These are phyloP conservation scores for Magallana gigas DNA, from an alignment of 1,140 invertebrate species.

Conservation along the genomic window DNA sequence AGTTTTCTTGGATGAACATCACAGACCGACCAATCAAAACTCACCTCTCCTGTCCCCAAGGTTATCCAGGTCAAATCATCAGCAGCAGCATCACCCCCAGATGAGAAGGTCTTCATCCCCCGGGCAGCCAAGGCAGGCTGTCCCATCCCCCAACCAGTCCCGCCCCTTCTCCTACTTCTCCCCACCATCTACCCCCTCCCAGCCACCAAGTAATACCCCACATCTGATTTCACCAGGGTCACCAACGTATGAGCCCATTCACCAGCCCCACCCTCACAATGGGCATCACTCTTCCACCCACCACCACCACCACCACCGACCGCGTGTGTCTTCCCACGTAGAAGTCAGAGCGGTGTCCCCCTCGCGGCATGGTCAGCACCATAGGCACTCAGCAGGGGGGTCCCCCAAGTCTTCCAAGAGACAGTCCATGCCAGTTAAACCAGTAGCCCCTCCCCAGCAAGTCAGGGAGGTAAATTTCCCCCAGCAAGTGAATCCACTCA, in stretches of 20 bases:
- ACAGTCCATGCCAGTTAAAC: not conserved
- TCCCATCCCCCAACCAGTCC: slow-evolving; percentile 35
- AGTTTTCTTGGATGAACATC: slow-evolving; percentile 42
- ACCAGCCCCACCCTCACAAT: slow-evolving; percentile 19
- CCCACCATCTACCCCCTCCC: not conserved
- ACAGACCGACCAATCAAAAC: slow-evolving; percentile 8
- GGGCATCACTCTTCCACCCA: not conserved
- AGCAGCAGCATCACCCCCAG: slow-evolving; percentile 30
- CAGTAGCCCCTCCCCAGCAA: not conserved
- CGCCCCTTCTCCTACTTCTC: slow-evolving; percentile 54
- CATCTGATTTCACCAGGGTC: slow-evolving; percentile 47
- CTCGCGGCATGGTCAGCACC: not conserved
- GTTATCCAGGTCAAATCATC: slow-evolving; percentile 18
- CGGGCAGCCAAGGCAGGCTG: not conserved
- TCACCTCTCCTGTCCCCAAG: slow-evolving; percentile 25
- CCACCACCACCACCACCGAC: not conserved
- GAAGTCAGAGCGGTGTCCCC: not conserved
- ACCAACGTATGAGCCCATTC: slow-evolving; percentile 51
- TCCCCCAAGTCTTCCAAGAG: not conserved
- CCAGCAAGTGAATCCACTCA: not conserved
- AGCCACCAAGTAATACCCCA: not conserved
- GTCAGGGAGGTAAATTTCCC: not conserved
- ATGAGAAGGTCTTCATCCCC: not conserved
- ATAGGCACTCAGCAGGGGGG: not conserved
- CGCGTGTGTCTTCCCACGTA: not conserved